These are phyloP conservation scores for Sarcophilus harrisii DNA, from an alignment of 2,797 vertebrate genomes.

Conservation along the genomic window DNA sequence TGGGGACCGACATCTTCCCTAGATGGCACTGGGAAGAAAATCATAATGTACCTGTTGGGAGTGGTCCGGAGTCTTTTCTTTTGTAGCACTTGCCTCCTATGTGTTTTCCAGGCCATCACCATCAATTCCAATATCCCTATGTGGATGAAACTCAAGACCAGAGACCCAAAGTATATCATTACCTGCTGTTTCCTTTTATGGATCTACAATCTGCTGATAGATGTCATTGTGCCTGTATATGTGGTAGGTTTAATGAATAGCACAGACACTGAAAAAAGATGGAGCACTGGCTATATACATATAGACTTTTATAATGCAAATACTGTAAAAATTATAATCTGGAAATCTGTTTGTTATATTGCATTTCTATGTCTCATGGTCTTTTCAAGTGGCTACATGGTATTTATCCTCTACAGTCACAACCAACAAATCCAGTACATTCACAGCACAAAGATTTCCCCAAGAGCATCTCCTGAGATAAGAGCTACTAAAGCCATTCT, in stretches of 20 bases:
- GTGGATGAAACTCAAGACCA: neutral
- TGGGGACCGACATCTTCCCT: neutral
- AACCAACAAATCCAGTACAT: conserved; percentile 16
- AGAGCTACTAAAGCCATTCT: neutral
- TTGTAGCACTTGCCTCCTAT: conserved; percentile 13
- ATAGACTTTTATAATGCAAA: neutral
- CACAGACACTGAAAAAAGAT: neutral
- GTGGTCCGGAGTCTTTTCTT: conserved; percentile 9
- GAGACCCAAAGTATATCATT: conserved; percentile 4
- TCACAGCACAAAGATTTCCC: neutral
- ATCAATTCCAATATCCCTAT: neutral
- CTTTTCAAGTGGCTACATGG: conserved; percentile 41
- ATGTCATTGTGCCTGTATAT: neutral
- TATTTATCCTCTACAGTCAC: conserved; percentile 24
- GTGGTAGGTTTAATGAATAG: neutral
- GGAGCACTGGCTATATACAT: neutral
- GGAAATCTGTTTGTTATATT: neutral
- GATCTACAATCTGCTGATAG: conserved; percentile 11
- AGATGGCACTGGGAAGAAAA: neutral
- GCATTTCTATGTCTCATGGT: conserved; percentile 23
- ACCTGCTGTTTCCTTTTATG: conserved; percentile 1
- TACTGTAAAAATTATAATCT: conserved; percentile 2
- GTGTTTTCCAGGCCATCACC: neutral
- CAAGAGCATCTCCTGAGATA: neutral
- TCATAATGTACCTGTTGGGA: neutral